A percentile compares a stretch with the other conserved stretches of the same genome.
Evolutionary conservation across 2,888 invertebrate species (phyloP).

Genomic region (Cheilosia vulpina): DNA sequence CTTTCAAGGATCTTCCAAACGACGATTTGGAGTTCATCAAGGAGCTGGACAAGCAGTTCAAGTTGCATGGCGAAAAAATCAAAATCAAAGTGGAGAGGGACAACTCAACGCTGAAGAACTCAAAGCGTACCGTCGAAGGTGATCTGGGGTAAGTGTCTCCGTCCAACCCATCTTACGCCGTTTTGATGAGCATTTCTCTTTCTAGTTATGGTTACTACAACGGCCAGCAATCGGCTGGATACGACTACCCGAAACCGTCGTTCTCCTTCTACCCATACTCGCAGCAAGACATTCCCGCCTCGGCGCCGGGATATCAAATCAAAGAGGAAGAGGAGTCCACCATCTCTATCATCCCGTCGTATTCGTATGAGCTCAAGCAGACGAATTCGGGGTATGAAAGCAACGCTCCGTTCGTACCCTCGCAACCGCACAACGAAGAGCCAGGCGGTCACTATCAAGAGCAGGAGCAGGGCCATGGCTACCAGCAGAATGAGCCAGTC

Average conservation of each 20-base stretch:
- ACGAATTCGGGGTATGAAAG: slow-evolving; percentile 34
- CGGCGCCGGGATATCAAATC: slow-evolving; percentile 78
- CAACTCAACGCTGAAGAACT: slow-evolving; percentile 80
- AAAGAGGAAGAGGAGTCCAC: slow-evolving; percentile 79
- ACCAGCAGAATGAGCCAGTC: slow-evolving; percentile 80
- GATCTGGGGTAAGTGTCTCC: slow-evolving; percentile 87
- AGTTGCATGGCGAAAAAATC: slow-evolving; percentile 82
- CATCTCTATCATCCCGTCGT: slow-evolving; percentile 86
- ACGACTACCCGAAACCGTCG: slow-evolving; percentile 84
- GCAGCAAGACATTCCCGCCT: slow-evolving; percentile 86
- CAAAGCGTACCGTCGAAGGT: slow-evolving; percentile 89
- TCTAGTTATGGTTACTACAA: slow-evolving; percentile 81
- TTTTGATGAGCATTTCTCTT: neutral
- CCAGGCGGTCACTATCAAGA: slow-evolving; percentile 63
- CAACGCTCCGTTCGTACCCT: slow-evolving; percentile 47
- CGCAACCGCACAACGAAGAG: slow-evolving; percentile 60
- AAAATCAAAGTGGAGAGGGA: slow-evolving; percentile 82
- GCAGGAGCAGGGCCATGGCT: slow-evolving; percentile 58
- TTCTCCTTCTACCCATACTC: slow-evolving; percentile 89
- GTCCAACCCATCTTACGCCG: no score
- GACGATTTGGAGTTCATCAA: slow-evolving; percentile 83
- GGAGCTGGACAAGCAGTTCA: slow-evolving; percentile 83
- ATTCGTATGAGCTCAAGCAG: slow-evolving; percentile 83
- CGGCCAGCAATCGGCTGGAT: slow-evolving; percentile 77
- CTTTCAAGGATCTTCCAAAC: slow-evolving; percentile 80